phyloP scores from a whole-genome alignment of 2,113 vertebrate genomes.

The Sceloporus undulatus region DNA sequence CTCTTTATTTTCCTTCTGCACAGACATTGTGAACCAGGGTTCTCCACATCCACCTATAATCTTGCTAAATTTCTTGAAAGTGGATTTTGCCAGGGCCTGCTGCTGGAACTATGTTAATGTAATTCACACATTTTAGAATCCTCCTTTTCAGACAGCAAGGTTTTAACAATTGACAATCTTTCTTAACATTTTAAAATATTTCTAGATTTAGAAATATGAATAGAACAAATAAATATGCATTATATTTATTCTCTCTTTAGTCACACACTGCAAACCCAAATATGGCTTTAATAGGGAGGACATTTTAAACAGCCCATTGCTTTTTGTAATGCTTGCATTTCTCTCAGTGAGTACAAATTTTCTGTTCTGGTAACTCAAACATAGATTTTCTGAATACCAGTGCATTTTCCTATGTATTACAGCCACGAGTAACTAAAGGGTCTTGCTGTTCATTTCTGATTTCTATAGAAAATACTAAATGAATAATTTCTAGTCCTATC shows the following conservation, averaged over 20 bases:
- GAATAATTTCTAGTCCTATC: background rate
- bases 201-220: conserved; percentile 20
- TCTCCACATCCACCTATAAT: background rate
- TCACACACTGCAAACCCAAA: background rate
- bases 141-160: background rate
- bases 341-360: background rate
- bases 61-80: background rate
- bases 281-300: conserved; percentile 4
- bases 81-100: background rate
- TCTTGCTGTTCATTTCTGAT: conserved; percentile 13
- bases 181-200: conserved; percentile 13
- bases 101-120: background rate
- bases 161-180: background rate
- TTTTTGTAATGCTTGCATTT: conserved; percentile 45
- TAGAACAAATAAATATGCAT: conserved; percentile 2
- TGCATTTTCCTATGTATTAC: conserved; percentile 33
- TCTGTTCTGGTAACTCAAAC: conserved; percentile 26
- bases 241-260: conserved; percentile 17
- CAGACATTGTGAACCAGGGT: background rate
- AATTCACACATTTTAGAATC: background rate
- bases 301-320: conserved; percentile 30
- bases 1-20: background rate
- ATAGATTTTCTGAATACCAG: conserved; percentile 13
- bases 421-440: conserved; percentile 35
- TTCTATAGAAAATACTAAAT: conserved; percentile 7